Evolutionary conservation across 1,140 invertebrate species (phyloP), one percentile per base, ranked within the genome.

Genomic region (Drosophila tropicalis): DNA sequence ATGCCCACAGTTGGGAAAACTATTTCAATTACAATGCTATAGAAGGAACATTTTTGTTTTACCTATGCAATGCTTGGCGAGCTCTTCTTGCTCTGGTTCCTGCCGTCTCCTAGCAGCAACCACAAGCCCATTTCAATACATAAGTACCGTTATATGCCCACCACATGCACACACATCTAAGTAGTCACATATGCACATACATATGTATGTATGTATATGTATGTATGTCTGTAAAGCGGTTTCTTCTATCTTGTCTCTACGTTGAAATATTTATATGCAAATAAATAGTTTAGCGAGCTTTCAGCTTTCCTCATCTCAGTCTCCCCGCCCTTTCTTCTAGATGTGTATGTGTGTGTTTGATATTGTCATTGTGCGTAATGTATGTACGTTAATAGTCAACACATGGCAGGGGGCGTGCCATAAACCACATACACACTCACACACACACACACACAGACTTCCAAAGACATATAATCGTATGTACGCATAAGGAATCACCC

Each of bases 221-320:
- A 22, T 51, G 67, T 61, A 32, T 60, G 62, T 67, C 62, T 36
- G 56, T 41, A 39, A 54, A 66, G 68, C 70, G 29, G 29, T 5
- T 29, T 29, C 29, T 64, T 66, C 40, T 77, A 63, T 62, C 60
- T 65, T 58, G 47, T 51, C 63, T 55, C 25, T 29, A 57, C 67
- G 70, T 75, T 86, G 72, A 87, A 86, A 86, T 89, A 86, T 86
- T 86, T 86, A 87, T 86, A 87, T 86, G 83, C 83, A 86, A 86
- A 86, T 86, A 86, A 86, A 86, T 86, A 86, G 84, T 86, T 86
- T 83, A 80, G 70, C 72, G 69, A 66, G 79, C 84, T 89, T 76
- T 87, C 79, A 76, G 81, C 83, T 73, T 69, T 66, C 64, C 72
- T 51, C 44, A 22, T 4, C 44, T 51, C 17, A 19, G 41, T 15